Base-by-base conservation (phyloP, 1,140 invertebrate genomes). In the Chironomus striatipennis region DNA sequence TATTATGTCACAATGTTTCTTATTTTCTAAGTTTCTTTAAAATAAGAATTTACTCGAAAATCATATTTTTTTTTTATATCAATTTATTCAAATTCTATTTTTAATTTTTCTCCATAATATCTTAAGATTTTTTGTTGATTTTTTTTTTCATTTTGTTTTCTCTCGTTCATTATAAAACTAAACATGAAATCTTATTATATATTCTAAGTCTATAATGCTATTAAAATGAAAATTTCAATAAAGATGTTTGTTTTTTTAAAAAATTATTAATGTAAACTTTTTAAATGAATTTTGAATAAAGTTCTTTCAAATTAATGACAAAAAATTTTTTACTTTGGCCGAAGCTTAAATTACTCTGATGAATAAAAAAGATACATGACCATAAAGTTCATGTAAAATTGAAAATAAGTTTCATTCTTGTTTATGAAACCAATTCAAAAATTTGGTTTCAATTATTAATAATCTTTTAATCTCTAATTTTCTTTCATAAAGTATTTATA, bases 241-340 rank as follows among this genome's bases (percentile, higher is more conserved):
- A 57, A n/a, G 47, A n/a, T 57, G 47, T 57, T n/a, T 57, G 43
- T 15, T 47, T 47, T 47, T 47, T 12, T 47, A 15, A 47, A 57
- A 57, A 57, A 57, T 57, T 12, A 12, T 10, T 57, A 5, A 57
- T n/a, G n/a, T 34, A 34, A 34, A 34, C 4, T 12, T 57, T n/a
- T 57, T 57, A n/a, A 57, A 57, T 57, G 47, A 57, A 57, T 12
- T 57, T 57, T 15, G 47, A 57, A n/a, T n/a, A 57, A 57, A n/a
- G 47, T 57, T 6, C 10, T 43, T 57, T 15, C 12, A 57, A 47
- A 57, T 57, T 12, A 57, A 57, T 57, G 8, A 10, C 43, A 17
- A 67, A 67, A 1, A 67, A 67, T 18, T 70, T 70, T 10, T 70
- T 70, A 70, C 65, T 70, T 70, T 70, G 65, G 65, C 65, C 65